These are phyloP conservation scores for Sapajus apella DNA, from an alignment of 2,113 vertebrate species.

Conservation along the genomic window DNA sequence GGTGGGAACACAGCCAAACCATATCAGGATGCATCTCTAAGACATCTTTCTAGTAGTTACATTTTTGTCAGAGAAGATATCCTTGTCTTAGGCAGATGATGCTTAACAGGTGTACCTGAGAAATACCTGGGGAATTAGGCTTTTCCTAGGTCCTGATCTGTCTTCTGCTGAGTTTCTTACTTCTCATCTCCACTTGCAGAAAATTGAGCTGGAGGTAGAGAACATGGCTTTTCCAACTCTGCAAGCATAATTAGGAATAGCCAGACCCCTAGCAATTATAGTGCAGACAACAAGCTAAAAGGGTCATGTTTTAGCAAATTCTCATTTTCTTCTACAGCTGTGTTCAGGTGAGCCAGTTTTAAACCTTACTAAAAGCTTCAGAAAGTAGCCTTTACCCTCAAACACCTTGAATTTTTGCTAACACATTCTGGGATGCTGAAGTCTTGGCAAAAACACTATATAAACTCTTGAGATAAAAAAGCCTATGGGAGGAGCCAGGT, in stretches of 20 bases:
- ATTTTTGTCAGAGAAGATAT: constrained; percentile 19
- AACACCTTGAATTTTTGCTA: background rate
- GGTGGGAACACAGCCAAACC: too few relatives aligned
- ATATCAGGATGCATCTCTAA: background rate
- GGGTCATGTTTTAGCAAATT: background rate
- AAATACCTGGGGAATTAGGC: constrained; percentile 10
- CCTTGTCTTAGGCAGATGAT: background rate
- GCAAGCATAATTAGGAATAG: constrained; percentile 41
- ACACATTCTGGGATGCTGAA: background rate
- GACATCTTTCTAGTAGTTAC: background rate
- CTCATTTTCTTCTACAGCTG: background rate
- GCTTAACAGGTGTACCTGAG: constrained; percentile 14
- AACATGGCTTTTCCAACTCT: constrained; percentile 22
- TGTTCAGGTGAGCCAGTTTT: background rate
- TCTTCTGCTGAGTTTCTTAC: constrained; percentile 35
- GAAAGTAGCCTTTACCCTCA: background rate
- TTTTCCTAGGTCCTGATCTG: constrained; percentile 45
- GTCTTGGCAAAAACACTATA: background rate
- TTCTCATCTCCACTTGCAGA: background rate
- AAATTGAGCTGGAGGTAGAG: constrained; percentile 42
- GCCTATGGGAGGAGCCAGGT: too few relatives aligned
- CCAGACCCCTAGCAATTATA: background rate
- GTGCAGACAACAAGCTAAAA: constrained; percentile 27
- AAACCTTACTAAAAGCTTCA: background rate
- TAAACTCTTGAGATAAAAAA: background rate